Evolutionary conservation across 2,113 vertebrate genomes (phyloP).

Genomic region (Panthera leo): DNA sequence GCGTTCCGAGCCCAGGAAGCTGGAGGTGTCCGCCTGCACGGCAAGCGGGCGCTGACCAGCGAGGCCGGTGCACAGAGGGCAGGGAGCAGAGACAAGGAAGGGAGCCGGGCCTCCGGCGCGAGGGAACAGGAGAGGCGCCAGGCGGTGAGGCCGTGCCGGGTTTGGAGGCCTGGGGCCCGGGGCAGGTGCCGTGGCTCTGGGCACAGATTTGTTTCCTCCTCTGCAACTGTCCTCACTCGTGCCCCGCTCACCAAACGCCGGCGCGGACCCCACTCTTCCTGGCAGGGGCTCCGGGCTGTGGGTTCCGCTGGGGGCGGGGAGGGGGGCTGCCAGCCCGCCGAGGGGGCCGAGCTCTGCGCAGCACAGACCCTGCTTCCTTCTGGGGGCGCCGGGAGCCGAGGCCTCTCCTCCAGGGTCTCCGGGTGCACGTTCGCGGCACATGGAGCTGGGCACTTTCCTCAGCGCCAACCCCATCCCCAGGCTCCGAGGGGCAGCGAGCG

Average conservation of each 20-base stretch:
- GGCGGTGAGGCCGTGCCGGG: background rate
- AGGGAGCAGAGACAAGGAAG: no score
- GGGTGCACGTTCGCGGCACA: rapidly evolving
- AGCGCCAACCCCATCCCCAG: background rate
- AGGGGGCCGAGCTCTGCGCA: background rate
- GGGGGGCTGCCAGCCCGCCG: background rate
- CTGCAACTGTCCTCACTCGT: background rate
- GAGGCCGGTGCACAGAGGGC: no score
- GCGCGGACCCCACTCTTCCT: background rate
- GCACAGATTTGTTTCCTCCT: background rate
- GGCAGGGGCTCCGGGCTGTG: background rate
- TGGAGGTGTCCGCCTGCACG: background rate
- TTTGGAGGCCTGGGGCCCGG: background rate
- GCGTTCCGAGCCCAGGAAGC: background rate
- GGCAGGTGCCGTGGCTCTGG: background rate
- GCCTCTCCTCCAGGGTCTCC: background rate
- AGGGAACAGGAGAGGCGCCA: background rate
- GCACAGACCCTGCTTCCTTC: background rate
- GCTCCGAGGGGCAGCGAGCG: background rate
- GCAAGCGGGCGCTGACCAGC: no score
- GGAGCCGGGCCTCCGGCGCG: background rate
- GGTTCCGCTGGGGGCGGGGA: background rate
- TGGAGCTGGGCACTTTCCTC: background rate
- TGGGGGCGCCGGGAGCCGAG: background rate
- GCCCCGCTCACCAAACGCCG: background rate